Evolutionary conservation across 2,888 invertebrate genomes (phyloP).

Genomic region (Mesorhabditis spiculigera): DNA sequence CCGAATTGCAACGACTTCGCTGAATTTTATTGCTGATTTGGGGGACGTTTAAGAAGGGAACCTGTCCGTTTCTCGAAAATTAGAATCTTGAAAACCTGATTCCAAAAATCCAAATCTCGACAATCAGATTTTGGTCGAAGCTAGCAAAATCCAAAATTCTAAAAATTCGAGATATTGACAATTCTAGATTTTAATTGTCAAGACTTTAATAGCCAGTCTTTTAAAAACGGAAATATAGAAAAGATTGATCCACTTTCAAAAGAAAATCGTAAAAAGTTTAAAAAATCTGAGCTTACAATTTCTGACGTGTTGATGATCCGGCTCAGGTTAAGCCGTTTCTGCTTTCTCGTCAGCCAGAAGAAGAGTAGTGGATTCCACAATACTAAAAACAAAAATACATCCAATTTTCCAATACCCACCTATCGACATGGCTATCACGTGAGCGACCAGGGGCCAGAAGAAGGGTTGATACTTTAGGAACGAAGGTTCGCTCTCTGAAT

Average conservation of each 20-base stretch:
- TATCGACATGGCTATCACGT: slow-evolving; percentile 56
- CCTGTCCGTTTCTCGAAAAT: no score
- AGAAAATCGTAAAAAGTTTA: not conserved
- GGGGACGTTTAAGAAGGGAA: no score
- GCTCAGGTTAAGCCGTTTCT: slow-evolving; percentile 46
- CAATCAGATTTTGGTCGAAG: no score
- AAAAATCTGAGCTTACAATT: slow-evolving; percentile 25
- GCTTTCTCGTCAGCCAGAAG: slow-evolving; percentile 58
- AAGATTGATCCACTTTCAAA: not conserved
- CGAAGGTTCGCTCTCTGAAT: slow-evolving; percentile 45
- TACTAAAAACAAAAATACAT: slow-evolving; percentile 17
- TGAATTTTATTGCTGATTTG: not conserved
- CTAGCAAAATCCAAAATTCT: no score
- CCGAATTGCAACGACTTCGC: slow-evolving; percentile 5
- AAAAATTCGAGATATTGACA: not conserved
- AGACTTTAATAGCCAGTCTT: not conserved
- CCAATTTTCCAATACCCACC: not conserved
- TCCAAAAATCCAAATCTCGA: no score
- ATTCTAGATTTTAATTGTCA: no score
- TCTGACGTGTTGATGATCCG: slow-evolving; percentile 53
- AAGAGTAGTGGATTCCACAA: slow-evolving; percentile 57
- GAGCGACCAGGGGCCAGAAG: slow-evolving; percentile 52
- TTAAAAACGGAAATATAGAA: not conserved
- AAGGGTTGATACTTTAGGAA: slow-evolving; percentile 51
- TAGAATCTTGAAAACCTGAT: no score